Conservation (phyloP, 2,797 vertebrate genomes). For the Rousettus madagascariensis region DNA sequence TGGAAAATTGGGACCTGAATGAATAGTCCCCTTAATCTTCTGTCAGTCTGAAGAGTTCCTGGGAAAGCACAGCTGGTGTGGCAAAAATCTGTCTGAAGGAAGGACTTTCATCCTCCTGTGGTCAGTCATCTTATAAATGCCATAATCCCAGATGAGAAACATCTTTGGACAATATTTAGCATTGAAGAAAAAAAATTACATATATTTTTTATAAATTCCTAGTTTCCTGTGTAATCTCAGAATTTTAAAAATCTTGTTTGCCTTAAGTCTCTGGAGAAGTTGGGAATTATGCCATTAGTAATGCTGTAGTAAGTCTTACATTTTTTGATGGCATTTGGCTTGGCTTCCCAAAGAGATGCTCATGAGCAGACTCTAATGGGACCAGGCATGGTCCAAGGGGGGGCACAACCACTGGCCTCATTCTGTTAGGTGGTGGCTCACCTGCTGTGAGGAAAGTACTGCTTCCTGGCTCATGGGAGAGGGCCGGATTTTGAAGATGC, state of each 20-base stretch:
- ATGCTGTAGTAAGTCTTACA: fast-evolving
- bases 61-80: not conserved
- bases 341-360: not conserved
- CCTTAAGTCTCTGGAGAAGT: not conserved
- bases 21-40: conserved; percentile 28
- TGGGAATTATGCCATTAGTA: not conserved
- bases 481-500: not conserved
- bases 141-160: not conserved
- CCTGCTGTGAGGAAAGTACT: not conserved
- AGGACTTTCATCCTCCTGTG: not conserved
- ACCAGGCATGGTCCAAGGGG: not conserved
- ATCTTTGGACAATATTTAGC: not conserved
- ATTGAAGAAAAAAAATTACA: not conserved
- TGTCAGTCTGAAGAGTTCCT: conserved; percentile 60
- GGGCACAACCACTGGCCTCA: not conserved
- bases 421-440: not conserved
- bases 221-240: not conserved
- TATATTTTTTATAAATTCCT: not conserved
- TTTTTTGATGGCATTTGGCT: not conserved
- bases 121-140: not conserved
- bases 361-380: not conserved
- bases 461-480: not conserved
- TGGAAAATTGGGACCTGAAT: conserved; percentile 54
- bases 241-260: not conserved
- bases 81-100: no score